Conservation (phyloP, 2,888 invertebrate genomes). For the Pristionchus mayeri region DNA sequence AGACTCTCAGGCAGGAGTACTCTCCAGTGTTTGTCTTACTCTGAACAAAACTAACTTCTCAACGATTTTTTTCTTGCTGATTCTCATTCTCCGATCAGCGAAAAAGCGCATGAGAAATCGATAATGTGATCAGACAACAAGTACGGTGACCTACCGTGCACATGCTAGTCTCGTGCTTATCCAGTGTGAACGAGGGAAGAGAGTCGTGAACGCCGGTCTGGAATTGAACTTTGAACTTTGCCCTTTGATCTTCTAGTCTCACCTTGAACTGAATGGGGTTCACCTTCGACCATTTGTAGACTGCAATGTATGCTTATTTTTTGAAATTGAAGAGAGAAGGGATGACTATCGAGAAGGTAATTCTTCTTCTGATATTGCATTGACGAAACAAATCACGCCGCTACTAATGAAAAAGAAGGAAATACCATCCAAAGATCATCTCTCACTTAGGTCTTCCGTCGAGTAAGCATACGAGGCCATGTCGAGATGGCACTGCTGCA, state of each 20-base stretch:
- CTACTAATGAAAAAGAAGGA: too few relatives aligned
- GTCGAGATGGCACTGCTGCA: constrained; percentile 49
- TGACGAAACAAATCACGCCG: too few relatives aligned
- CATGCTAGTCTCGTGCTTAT: constrained; percentile 92
- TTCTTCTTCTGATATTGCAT: too few relatives aligned
- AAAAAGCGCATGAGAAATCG: too few relatives aligned
- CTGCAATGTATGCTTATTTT: neutral
- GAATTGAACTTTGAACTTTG: constrained; percentile 83
- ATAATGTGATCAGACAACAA: too few relatives aligned
- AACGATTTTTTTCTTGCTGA: too few relatives aligned
- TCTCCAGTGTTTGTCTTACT: constrained; percentile 94
- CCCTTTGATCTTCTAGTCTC: neutral
- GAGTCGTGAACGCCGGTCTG: constrained; percentile 80
- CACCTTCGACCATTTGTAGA: constrained; percentile 89
- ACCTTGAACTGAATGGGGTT: constrained; percentile 92
- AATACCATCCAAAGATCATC: too few relatives aligned
- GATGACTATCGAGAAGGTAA: too few relatives aligned
- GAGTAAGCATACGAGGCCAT: constrained; percentile 54
- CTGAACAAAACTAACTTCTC: constrained; percentile 94
- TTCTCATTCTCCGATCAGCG: too few relatives aligned
- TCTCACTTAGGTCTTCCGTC: constrained; percentile 48
- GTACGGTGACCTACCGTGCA: constrained; percentile 81
- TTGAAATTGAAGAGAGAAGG: too few relatives aligned
- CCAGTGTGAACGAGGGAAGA: constrained; percentile 91
- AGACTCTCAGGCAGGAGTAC: constrained; percentile 96